phyloP scores from a whole-genome alignment of 1,140 invertebrate species.

The Mactra quadrangularis region DNA sequence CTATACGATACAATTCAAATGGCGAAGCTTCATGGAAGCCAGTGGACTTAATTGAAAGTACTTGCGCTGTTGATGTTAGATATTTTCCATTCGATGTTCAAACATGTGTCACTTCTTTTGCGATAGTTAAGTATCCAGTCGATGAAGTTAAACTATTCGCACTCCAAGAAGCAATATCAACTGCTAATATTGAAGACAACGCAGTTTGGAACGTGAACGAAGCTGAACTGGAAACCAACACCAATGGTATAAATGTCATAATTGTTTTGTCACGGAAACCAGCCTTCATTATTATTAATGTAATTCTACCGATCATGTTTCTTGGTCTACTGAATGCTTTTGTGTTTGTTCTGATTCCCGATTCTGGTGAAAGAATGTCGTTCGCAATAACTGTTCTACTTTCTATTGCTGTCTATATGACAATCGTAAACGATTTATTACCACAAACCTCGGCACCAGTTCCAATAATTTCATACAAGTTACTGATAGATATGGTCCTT shows the following conservation, averaged over 20 bases:
- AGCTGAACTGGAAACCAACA: not conserved
- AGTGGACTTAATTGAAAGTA: slow-evolving; percentile 13
- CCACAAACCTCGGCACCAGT: slow-evolving; percentile 85
- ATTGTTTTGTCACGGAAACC: slow-evolving; percentile 5
- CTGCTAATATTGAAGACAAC: not conserved
- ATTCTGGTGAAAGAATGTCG: slow-evolving; percentile 86
- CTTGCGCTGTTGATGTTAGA: not conserved
- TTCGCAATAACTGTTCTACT: slow-evolving; percentile 86
- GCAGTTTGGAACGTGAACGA: not conserved
- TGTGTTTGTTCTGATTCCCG: slow-evolving; percentile 86
- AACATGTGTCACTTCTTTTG: not conserved
- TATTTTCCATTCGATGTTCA: slow-evolving; percentile 22
- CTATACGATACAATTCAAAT: not conserved
- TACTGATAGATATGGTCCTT: not conserved
- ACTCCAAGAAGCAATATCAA: not conserved
- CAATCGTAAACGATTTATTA: slow-evolving; percentile 86
- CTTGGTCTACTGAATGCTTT: slow-evolving; percentile 85
- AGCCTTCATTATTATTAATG: slow-evolving; percentile 85
- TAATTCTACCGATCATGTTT: slow-evolving; percentile 86
- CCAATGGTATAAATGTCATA: not conserved
- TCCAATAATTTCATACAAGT: slow-evolving; percentile 65
- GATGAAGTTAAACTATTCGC: slow-evolving; percentile 7
- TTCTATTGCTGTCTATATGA: slow-evolving; percentile 86
- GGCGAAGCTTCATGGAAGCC: slow-evolving; percentile 16
- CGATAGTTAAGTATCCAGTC: not conserved